These are phyloP conservation scores for Actias luna DNA, from an alignment of 2,888 invertebrate genomes.

Conservation along the genomic window DNA sequence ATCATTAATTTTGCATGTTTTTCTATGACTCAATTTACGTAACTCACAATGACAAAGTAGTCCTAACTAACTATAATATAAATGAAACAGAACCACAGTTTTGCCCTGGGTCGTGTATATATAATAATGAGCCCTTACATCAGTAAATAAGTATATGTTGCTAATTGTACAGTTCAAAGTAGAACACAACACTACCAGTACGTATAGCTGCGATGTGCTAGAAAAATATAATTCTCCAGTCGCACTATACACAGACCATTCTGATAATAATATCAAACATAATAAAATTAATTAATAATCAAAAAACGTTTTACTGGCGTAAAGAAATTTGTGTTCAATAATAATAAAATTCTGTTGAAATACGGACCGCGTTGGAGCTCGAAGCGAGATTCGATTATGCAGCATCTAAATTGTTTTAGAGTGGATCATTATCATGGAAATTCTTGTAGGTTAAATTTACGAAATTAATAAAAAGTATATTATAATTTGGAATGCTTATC, in stretches of 20 bases:
- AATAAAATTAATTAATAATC: conserved; percentile 18
- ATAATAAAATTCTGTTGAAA: conserved; percentile 52
- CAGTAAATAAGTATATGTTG: too few relatives aligned
- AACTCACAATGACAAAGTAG: too few relatives aligned
- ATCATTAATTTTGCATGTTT: too few relatives aligned
- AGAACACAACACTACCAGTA: too few relatives aligned
- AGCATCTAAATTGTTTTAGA: conserved; percentile 72
- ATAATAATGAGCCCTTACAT: too few relatives aligned
- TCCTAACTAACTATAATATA: neutral
- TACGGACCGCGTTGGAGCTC: conserved; percentile 48
- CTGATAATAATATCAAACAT: conserved; percentile 14
- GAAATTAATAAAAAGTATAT: conserved; percentile 13
- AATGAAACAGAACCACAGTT: neutral
- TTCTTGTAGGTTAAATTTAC: conserved; percentile 19
- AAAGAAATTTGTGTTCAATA: conserved; percentile 66
- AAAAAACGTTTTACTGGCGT: conserved; percentile 25
- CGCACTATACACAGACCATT: too few relatives aligned
- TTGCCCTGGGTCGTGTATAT: neutral
- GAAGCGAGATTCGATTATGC: conserved; percentile 62
- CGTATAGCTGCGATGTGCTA: neutral
- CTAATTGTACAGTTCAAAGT: neutral
- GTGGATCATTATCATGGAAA: conserved; percentile 48
- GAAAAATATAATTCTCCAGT: neutral
- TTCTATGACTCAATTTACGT: too few relatives aligned
- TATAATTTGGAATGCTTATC: neutral